Conservation (phyloP, 2,888 invertebrate genomes). For the Drosophila neotestacea region DNA sequence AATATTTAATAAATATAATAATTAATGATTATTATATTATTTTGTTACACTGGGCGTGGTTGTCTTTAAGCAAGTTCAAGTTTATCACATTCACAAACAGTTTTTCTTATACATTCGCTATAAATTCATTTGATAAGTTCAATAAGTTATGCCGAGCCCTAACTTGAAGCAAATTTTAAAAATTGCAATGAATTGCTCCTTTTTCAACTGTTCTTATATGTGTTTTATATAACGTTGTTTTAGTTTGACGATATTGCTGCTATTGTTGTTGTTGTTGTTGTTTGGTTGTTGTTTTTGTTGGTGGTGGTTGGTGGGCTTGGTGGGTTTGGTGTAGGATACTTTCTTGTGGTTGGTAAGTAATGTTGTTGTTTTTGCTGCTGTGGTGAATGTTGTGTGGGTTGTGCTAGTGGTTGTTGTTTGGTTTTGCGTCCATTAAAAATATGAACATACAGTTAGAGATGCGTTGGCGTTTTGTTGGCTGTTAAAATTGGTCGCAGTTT, state of each 20-base stretch:
- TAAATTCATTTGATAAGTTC: neutral
- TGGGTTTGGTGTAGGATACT: slow-evolving; percentile 55
- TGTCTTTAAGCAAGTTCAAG: slow-evolving; percentile 44
- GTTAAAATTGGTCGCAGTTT: slow-evolving; percentile 25
- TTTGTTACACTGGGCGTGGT: slow-evolving; percentile 84
- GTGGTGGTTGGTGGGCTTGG: slow-evolving; percentile 20
- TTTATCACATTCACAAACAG: neutral
- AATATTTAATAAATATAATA: slow-evolving; percentile 2
- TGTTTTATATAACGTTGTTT: slow-evolving; percentile 38
- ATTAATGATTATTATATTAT: slow-evolving; percentile 4
- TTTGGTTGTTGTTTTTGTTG: slow-evolving; percentile 33
- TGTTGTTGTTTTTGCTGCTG: slow-evolving; percentile 40
- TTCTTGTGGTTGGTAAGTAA: slow-evolving; percentile 43
- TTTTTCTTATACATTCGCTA: neutral
- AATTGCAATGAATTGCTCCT: slow-evolving; percentile 69
- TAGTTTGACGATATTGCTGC: slow-evolving; percentile 31
- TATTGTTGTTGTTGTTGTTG: slow-evolving; percentile 53
- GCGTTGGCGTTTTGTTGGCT: slow-evolving; percentile 34
- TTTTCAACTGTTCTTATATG: slow-evolving; percentile 40
- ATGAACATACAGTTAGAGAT: slow-evolving; percentile 56
- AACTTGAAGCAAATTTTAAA: slow-evolving; percentile 29
- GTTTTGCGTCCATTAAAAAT: slow-evolving; percentile 57
- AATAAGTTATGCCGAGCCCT: slow-evolving; percentile 1
- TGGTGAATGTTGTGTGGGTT: slow-evolving; percentile 54
- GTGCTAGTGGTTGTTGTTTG: slow-evolving; percentile 55